phyloP scores from a whole-genome alignment of 2,888 invertebrate genomes.

The Brachypalpus laphriformis region DNA sequence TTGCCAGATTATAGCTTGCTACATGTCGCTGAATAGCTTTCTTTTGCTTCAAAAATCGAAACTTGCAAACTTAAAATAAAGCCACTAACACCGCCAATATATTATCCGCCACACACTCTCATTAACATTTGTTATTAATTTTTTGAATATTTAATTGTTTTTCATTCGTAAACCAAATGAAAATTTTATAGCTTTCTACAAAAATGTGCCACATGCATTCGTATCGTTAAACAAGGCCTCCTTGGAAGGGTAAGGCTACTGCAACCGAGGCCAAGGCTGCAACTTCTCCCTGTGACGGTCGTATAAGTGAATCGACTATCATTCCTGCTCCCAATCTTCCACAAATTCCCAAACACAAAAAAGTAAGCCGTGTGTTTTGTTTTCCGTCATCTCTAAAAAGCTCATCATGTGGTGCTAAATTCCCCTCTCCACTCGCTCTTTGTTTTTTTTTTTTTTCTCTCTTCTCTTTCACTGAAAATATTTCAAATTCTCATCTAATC shows the following conservation, averaged over 20 bases:
- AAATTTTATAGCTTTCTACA: constrained; percentile 72
- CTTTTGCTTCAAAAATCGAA: constrained; percentile 5
- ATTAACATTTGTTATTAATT: constrained; percentile 61
- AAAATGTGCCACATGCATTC: constrained; percentile 67
- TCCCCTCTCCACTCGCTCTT: constrained; percentile 4
- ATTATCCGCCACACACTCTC: constrained; percentile 16
- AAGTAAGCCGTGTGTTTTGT: constrained; percentile 65
- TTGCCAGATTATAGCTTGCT: constrained; percentile 5
- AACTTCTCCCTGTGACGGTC: constrained; percentile 69
- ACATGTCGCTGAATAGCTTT: neutral
- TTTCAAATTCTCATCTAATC: constrained; percentile 35
- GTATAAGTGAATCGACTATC: constrained; percentile 55
- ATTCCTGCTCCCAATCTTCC: constrained; percentile 50
- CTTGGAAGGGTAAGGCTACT: constrained; percentile 65
- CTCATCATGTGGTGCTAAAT: constrained; percentile 43
- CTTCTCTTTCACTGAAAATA: constrained; percentile 3
- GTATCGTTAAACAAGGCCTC: constrained; percentile 63
- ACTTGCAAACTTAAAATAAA: neutral
- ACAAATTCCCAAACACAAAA: constrained; percentile 30
- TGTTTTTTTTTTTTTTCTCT: neutral
- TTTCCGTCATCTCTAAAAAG: constrained; percentile 42
- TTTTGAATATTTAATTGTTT: constrained; percentile 28
- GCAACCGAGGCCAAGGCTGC: constrained; percentile 67
- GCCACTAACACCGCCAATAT: constrained; percentile 10
- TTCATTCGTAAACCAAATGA: constrained; percentile 32